Conservation (phyloP, 2,113 vertebrate species). For the Crocuta crocuta region DNA sequence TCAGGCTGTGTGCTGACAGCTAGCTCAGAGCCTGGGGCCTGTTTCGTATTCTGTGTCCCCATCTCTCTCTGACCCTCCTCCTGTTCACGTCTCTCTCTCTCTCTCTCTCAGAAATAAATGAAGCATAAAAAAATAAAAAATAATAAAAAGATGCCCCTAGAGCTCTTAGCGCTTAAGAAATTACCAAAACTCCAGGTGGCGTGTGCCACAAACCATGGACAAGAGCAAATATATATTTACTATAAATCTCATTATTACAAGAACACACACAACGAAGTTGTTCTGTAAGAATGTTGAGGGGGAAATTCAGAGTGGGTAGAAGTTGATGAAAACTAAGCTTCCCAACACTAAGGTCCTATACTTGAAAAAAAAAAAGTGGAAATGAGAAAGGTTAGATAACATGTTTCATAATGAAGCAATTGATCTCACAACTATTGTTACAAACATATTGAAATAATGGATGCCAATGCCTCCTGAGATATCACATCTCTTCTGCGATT, state of each 20-base stretch:
- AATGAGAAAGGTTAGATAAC: not conserved
- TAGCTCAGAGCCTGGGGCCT: too few relatives aligned
- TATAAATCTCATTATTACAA: not conserved
- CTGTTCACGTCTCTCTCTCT: too few relatives aligned
- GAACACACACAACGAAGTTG: not conserved
- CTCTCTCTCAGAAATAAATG: too few relatives aligned
- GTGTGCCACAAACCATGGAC: not conserved
- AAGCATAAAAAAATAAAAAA: too few relatives aligned
- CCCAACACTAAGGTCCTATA: not conserved
- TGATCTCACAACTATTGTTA: not conserved
- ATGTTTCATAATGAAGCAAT: not conserved
- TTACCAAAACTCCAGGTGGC: not conserved
- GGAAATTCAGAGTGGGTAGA: not conserved
- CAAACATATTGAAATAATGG: not conserved
- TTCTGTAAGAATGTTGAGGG: not conserved
- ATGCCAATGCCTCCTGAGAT: not conserved
- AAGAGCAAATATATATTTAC: not conserved
- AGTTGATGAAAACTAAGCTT: not conserved
- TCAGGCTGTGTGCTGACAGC: too few relatives aligned
- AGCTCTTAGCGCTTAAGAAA: not conserved
- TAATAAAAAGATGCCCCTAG: not conserved
- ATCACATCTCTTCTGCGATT: not conserved
- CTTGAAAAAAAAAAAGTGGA: not conserved
- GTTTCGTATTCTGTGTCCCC: too few relatives aligned
- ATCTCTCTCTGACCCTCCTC: too few relatives aligned